Evolutionary conservation across 2,888 invertebrate genomes (phyloP).

Genomic region (Anorthoa munda): DNA sequence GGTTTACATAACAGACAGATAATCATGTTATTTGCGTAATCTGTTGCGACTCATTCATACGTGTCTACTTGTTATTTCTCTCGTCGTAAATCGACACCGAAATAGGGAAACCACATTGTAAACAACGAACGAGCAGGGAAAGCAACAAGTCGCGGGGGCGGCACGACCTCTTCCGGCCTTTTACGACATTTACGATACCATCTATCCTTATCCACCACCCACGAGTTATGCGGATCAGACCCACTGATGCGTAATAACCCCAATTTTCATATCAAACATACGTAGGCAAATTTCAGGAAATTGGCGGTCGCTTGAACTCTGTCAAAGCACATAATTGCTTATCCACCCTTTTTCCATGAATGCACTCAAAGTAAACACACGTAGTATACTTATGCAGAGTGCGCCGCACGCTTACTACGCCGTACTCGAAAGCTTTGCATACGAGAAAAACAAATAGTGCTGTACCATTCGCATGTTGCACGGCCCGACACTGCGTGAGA

Average conservation of each 20-base stretch:
- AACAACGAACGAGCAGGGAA: slow-evolving; percentile 76
- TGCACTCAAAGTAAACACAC: slow-evolving; percentile 51
- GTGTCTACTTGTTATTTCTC: slow-evolving; percentile 68
- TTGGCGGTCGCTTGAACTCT: slow-evolving; percentile 39
- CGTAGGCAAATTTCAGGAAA: slow-evolving; percentile 44
- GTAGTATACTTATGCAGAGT: slow-evolving; percentile 50
- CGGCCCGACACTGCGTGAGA: slow-evolving; percentile 65
- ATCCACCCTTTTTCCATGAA: slow-evolving; percentile 46
- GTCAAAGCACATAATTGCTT: slow-evolving; percentile 55
- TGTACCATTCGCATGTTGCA: slow-evolving; percentile 79
- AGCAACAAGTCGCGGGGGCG: slow-evolving; percentile 85
- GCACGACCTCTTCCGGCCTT: slow-evolving; percentile 78
- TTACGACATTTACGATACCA: slow-evolving; percentile 76
- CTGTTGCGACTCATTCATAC: slow-evolving; percentile 70
- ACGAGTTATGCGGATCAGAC: slow-evolving; percentile 63
- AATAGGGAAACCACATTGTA: slow-evolving; percentile 78
- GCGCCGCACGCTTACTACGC: slow-evolving; percentile 72
- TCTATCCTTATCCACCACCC: slow-evolving; percentile 70
- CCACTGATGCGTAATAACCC: slow-evolving; percentile 64
- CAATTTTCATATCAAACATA: slow-evolving; percentile 56
- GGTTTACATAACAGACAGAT: slow-evolving; percentile 57
- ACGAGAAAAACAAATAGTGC: slow-evolving; percentile 76
- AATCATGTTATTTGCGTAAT: slow-evolving; percentile 66
- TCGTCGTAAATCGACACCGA: slow-evolving; percentile 72
- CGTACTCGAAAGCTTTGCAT: slow-evolving; percentile 70